Conservation (phyloP, 2,888 invertebrate species). For the Cheilosia variabilis region DNA sequence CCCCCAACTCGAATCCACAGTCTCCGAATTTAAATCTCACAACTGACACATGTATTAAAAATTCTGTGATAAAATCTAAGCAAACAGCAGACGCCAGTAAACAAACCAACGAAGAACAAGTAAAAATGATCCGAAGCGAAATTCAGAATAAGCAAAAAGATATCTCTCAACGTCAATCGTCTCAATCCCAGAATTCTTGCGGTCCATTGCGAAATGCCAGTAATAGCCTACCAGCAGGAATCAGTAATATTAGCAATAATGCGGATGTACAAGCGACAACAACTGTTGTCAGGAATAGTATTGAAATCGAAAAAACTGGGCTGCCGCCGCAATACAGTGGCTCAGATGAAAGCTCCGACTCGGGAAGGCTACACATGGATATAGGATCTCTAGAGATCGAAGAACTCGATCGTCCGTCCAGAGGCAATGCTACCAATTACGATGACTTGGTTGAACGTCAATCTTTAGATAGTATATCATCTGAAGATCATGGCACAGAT, state of each 20-base stretch:
- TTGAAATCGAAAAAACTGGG: slow-evolving; percentile 52
- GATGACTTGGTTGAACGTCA: slow-evolving; percentile 77
- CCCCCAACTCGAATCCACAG: slow-evolving; percentile 83
- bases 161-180: slow-evolving; percentile 48
- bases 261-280: slow-evolving; percentile 40
- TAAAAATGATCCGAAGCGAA: slow-evolving; percentile 45
- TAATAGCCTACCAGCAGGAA: slow-evolving; percentile 66
- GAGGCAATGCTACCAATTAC: slow-evolving; percentile 48
- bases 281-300: slow-evolving; percentile 35
- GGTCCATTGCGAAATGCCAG: slow-evolving; percentile 50
- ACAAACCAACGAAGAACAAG: slow-evolving; percentile 67
- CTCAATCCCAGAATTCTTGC: slow-evolving; percentile 65
- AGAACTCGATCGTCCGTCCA: slow-evolving; percentile 67
- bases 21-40: slow-evolving; percentile 80
- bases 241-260: slow-evolving; percentile 44
- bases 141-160: slow-evolving; percentile 49
- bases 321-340: slow-evolving; percentile 82
- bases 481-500: slow-evolving; percentile 83
- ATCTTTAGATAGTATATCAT: slow-evolving; percentile 82
- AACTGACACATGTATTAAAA: slow-evolving; percentile 83
- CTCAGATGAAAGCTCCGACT: slow-evolving; percentile 86
- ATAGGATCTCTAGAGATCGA: slow-evolving; percentile 84
- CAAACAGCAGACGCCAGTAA: slow-evolving; percentile 80
- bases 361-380: slow-evolving; percentile 90
- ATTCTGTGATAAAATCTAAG: slow-evolving; percentile 84